Evolutionary conservation across 2,888 invertebrate species (phyloP), one percentile per base, ranked within the genome.

Genomic region (Biston betularia): DNA sequence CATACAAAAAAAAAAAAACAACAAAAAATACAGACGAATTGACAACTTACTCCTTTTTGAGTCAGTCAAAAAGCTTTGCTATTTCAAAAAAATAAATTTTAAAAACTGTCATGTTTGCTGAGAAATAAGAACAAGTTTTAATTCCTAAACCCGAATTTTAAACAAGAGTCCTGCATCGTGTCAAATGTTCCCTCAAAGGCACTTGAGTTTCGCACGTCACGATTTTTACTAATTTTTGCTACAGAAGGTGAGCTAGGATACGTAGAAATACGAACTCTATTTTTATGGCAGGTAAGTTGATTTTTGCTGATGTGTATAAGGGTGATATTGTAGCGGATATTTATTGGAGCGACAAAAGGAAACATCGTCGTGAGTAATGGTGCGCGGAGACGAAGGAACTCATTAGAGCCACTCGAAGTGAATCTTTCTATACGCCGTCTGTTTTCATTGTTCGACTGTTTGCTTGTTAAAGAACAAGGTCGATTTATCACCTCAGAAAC

Each of bases 331-430:
- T 72, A 64, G 72, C 73, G 68, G 82, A 85, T 86, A 84, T 86
- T 85, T 82, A 83, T 79, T 80, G 82, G 70, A 82, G 80, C 79
- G 80, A 77, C 78, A 77, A 84, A 82, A 81, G 80, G 82, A 80
- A 82, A 75, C 78, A 76, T 73, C 70, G 63, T 70, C 73, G 68
- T 75, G 79, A 78, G 81, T 86, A 86, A 86, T 86, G 84, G 78
- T 75, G 73, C 74, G 71, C 58, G 72, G 72, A 73, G 64, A 63
- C 63, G 63, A 60, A 67, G 72, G 68, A 73, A 75, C 80, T 84
- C 83, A 84, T 85, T 86, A 85, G 78, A 78, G 74, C 65, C 79
- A 78, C 79, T 83, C 76, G 67, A 65, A 70, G 64, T 68, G 75
- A 77, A 79, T 65, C 75, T 70, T 71, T 62, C 61, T 68, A 72